These are phyloP conservation scores for Meriones unguiculatus DNA, from an alignment of 2,113 vertebrate genomes.

Conservation along the genomic window DNA sequence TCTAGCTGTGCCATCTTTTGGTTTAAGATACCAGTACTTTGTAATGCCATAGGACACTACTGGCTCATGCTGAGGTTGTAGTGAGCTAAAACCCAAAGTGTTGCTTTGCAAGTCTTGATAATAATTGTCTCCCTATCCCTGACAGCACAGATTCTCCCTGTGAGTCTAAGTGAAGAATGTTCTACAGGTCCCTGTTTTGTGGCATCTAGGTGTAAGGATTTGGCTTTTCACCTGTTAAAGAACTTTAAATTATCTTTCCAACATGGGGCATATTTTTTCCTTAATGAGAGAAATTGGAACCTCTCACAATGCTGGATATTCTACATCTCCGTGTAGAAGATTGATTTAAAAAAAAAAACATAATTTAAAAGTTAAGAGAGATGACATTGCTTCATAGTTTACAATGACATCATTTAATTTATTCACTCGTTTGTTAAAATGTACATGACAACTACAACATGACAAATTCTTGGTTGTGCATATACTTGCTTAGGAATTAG, in stretches of 20 bases:
- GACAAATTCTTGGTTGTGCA: not conserved
- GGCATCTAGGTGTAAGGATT: not conserved
- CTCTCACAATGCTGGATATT: not conserved
- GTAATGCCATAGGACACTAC: not conserved
- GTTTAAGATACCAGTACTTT: constrained; percentile 16
- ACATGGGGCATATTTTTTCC: not conserved
- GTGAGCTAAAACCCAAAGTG: not conserved
- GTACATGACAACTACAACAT: not conserved
- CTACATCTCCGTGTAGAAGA: not conserved
- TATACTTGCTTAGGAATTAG: not conserved
- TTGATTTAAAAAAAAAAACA: not conserved
- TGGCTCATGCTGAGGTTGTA: not conserved
- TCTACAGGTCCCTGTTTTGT: not conserved
- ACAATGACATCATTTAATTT: not conserved
- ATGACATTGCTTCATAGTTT: not conserved
- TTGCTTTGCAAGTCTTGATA: not conserved
- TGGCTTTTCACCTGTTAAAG: not conserved
- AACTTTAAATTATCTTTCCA: not conserved
- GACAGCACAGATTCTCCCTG: not conserved
- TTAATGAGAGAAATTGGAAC: not conserved
- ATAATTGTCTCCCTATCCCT: not conserved
- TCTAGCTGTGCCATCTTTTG: not conserved
- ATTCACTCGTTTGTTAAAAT: not conserved
- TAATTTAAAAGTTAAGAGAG: not conserved
- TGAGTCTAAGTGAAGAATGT: not conserved